Percentiles rank a stretch among this genome's conserved stretches.
These are phyloP conservation scores for Ceratosolen fusciceps DNA, from an alignment of 1,140 invertebrate genomes.

Conservation along the genomic window DNA sequence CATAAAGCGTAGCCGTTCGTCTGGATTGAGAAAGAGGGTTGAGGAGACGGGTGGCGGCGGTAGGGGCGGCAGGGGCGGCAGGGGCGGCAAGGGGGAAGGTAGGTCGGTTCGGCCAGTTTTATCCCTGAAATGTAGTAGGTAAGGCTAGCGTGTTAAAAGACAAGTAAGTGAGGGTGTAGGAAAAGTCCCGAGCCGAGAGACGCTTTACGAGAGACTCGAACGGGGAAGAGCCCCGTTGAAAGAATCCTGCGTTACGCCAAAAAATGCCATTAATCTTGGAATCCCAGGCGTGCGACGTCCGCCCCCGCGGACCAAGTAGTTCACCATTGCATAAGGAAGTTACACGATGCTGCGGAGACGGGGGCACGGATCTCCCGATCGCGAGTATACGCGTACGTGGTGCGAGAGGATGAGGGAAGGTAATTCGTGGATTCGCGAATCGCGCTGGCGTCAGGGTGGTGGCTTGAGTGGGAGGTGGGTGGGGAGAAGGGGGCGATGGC, in stretches of 20 bases:
- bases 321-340: not conserved
- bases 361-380: constrained; percentile 1
- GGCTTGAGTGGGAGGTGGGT: not conserved
- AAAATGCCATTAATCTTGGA: constrained; percentile 21
- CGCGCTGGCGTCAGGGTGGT: constrained; percentile 21
- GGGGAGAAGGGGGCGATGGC: constrained; percentile 22
- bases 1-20: too few species aligned
- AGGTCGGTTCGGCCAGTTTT: too few species aligned
- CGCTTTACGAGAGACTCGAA: too few species aligned
- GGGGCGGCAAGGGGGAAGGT: too few species aligned
- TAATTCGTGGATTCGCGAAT: constrained; percentile 54
- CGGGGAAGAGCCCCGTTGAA: too few species aligned
- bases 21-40: not conserved
- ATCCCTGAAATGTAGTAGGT: not conserved
- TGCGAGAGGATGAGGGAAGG: constrained; percentile 42
- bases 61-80: not conserved
- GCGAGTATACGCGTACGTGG: constrained; percentile 21
- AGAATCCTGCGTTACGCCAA: constrained; percentile 6
- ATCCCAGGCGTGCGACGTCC: not conserved
- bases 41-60: too few species aligned
- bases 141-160: not conserved
- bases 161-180: not conserved
- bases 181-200: not conserved
- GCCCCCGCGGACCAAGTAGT: not conserved
- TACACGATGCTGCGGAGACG: constrained; percentile 6